A percentile compares a stretch with the other conserved stretches of the same genome.
Evolutionary conservation across 1,140 invertebrate species (phyloP).

Genomic region (Drosophila azteca): DNA sequence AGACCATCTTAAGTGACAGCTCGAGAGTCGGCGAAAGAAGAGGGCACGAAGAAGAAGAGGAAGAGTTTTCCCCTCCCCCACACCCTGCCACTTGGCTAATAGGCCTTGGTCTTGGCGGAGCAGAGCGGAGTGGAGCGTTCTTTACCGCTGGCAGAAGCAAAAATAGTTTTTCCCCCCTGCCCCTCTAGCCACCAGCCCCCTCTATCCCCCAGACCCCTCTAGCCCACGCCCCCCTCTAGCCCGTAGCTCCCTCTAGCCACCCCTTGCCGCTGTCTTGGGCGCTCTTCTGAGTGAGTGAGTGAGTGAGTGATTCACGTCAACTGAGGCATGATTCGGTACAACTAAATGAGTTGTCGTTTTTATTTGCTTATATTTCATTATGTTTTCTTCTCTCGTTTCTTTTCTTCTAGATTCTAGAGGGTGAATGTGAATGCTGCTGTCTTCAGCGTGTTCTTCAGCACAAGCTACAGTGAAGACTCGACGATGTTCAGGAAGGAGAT

Average conservation of each 20-base stretch:
- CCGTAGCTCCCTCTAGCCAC: background rate
- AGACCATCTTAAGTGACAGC: constrained; percentile 67
- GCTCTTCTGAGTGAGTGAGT: constrained; percentile 73
- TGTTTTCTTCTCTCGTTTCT: constrained; percentile 3
- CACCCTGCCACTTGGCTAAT: constrained; percentile 57
- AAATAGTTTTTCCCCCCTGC: constrained; percentile 64
- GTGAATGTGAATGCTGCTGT: constrained; percentile 15
- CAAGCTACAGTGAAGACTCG: constrained; percentile 4
- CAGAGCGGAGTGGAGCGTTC: background rate
- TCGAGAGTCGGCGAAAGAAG: constrained; percentile 53
- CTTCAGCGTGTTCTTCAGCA: constrained; percentile 3
- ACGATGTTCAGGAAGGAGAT: too few relatives aligned
- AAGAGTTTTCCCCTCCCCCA: constrained; percentile 9
- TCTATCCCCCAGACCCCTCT: background rate
- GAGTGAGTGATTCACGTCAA: constrained; percentile 81
- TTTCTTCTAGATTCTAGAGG: constrained; percentile 14
- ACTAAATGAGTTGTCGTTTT: constrained; percentile 79
- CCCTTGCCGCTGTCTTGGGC: constrained; percentile 44
- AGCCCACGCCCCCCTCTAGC: background rate
- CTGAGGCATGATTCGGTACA: constrained; percentile 75
- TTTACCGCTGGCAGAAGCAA: constrained; percentile 37
- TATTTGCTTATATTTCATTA: constrained; percentile 50
- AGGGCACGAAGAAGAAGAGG: background rate
- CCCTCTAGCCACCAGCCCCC: too few relatives aligned
- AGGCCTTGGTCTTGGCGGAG: constrained; percentile 61